These are phyloP conservation scores for Eristalis arbustorum DNA, from an alignment of 2,888 invertebrate genomes.

Conservation along the genomic window DNA sequence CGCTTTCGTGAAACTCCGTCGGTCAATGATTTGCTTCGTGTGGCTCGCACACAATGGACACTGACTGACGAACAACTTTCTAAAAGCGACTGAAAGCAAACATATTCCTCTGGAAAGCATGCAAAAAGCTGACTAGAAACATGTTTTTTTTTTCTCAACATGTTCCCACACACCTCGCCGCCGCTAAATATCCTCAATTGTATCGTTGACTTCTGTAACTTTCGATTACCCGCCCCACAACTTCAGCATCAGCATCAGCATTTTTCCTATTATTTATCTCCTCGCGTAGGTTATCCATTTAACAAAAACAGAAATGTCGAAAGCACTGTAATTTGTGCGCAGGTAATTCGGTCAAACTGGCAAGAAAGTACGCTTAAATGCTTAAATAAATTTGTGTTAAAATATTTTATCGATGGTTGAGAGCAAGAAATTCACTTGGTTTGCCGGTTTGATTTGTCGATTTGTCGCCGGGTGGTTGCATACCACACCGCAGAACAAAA, in stretches of 20 bases:
- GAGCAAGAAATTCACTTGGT: constrained; percentile 14
- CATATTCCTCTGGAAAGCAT: no score
- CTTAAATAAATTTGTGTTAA: constrained; percentile 53
- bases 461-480: not conserved
- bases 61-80: no score
- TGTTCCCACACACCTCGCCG: no score
- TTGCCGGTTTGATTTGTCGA: constrained; percentile 23
- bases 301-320: not conserved
- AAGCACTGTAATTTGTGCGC: constrained; percentile 2
- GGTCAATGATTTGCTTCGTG: no score
- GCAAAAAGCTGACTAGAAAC: no score
- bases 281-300: constrained; percentile 15
- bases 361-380: constrained; percentile 14
- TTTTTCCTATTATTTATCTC: not conserved
- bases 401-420: constrained; percentile 50
- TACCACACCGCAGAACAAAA: constrained; percentile 26
- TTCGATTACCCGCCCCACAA: not conserved
- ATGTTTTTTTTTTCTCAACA: no score
- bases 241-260: not conserved
- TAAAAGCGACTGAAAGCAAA: no score
- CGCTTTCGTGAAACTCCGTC: no score
- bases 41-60: no score
- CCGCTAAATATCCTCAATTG: not conserved
- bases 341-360: not conserved
- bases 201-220: not conserved